phyloP scores from a whole-genome alignment of 2,888 invertebrate species.

The Resseliella maxima region DNA sequence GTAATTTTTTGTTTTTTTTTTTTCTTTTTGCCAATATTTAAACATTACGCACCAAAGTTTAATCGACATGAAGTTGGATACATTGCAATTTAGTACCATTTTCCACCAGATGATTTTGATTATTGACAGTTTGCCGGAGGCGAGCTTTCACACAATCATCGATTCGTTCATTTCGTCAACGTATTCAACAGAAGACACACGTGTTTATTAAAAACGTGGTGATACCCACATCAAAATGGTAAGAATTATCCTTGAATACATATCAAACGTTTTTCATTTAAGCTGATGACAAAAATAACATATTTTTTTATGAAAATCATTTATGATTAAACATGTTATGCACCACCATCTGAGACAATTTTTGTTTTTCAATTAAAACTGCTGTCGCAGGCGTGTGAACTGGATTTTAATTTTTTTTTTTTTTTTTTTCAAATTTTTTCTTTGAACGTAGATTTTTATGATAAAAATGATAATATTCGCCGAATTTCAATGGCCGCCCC shows the following conservation, averaged over 20 bases:
- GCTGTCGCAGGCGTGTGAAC: neutral
- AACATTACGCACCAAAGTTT: neutral
- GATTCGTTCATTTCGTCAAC: constrained; percentile 34
- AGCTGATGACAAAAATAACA: constrained; percentile 46
- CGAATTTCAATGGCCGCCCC: neutral
- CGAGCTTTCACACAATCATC: neutral
- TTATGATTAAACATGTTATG: constrained; percentile 52
- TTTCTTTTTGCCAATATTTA: neutral
- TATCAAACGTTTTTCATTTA: neutral
- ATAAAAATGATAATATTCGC: neutral
- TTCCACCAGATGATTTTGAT: neutral
- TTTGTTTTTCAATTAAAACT: neutral
- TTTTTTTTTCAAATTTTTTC: neutral
- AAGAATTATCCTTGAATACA: neutral
- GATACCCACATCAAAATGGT: neutral
- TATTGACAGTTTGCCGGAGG: neutral
- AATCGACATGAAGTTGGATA: neutral
- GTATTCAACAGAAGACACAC: neutral
- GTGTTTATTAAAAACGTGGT: neutral
- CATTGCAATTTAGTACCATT: neutral
- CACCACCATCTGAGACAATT: constrained; percentile 36
- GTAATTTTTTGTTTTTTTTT: neutral
- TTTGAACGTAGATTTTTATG: neutral
- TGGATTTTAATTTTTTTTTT: neutral
- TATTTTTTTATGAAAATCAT: constrained; percentile 31